phyloP scores from a whole-genome alignment of 2,113 vertebrate species.

The Aramus guarauna region DNA sequence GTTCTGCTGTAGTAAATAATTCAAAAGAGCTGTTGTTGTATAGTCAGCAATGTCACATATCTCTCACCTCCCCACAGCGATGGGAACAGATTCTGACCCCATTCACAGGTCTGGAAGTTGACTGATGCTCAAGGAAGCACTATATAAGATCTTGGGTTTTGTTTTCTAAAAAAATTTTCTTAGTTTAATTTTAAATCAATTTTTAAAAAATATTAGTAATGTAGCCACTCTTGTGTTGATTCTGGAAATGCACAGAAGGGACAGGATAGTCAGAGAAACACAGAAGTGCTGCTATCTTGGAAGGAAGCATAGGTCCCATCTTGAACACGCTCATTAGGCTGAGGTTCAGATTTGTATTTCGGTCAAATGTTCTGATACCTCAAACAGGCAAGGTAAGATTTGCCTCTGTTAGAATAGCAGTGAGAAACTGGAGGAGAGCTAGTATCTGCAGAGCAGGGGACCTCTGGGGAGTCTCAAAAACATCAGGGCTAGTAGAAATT shows the following conservation, averaged over 20 bases:
- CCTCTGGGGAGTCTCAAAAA: background rate
- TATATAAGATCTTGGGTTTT: background rate
- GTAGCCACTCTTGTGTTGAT: background rate
- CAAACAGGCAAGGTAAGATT: background rate
- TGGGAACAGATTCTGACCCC: background rate
- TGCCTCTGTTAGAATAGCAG: background rate
- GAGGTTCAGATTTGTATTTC: background rate
- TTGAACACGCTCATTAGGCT: background rate
- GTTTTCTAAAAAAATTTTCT: background rate
- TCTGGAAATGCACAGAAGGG: background rate
- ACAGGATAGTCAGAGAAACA: background rate
- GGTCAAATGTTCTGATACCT: background rate
- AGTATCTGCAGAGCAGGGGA: background rate
- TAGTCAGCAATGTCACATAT: background rate
- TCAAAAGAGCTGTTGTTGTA: background rate
- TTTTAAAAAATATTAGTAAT: background rate
- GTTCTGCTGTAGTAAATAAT: slow-evolving; percentile 27
- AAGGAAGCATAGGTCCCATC: background rate
- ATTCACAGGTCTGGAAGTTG: background rate
- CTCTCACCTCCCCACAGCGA: background rate
- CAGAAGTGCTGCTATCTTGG: background rate
- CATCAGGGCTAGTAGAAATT: background rate
- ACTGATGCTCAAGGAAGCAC: background rate
- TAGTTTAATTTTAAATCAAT: background rate
- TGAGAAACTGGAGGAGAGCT: background rate